Base-by-base conservation (phyloP, 2,113 vertebrate genomes). In the Triplophysa siluroides region DNA sequence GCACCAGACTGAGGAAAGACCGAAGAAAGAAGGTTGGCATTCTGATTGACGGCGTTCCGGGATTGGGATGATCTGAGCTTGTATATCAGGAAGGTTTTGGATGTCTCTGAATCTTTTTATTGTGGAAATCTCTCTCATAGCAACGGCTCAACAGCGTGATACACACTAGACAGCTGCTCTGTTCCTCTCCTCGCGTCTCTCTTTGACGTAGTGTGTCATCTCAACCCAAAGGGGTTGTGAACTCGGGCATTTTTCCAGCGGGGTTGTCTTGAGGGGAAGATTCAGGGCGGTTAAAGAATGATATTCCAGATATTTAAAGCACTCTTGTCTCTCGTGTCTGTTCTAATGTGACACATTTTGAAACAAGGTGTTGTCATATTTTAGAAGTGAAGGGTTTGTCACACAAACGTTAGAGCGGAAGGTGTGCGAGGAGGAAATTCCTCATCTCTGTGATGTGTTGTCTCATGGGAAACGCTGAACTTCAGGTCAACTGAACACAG, bases 1-100 rank as follows among this genome's bases (percentile, higher is more conserved):
- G 19, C 52, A 72, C 29, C 69, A 72, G 82, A 91, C 86, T 85
- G 81, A 71, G 78, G 86, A 86, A 89, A 88, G 85, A 90, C 86
- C 85, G 88, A 38, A 72, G 50, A 13, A 58, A 21, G 8, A 8
- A 21, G 54, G 19, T 58, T 58, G 54, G 2, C 0, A 8, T 58
- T 19, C 19, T n/a, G 19, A 21, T 52, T 52, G 50, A 52, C 14
- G 50, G 50, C 47, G 43, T 23, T 14, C 10, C 21, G 16, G 21
- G 24, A 70, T 70, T 29, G 1, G 43, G 21, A 24, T 69, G 45
- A 50, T 45, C 19, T 43, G 13, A 66, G 41, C n/a, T 67, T 68
- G 43, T 47, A 23, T 16, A 68, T 68, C 41, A 45, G 21, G 21
- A 45, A 21, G 66, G 66, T 50, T 69, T 47, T 3, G 23, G 23